Base-by-base conservation (phyloP, 2,888 invertebrate species). In the Acrobasis suavella region DNA sequence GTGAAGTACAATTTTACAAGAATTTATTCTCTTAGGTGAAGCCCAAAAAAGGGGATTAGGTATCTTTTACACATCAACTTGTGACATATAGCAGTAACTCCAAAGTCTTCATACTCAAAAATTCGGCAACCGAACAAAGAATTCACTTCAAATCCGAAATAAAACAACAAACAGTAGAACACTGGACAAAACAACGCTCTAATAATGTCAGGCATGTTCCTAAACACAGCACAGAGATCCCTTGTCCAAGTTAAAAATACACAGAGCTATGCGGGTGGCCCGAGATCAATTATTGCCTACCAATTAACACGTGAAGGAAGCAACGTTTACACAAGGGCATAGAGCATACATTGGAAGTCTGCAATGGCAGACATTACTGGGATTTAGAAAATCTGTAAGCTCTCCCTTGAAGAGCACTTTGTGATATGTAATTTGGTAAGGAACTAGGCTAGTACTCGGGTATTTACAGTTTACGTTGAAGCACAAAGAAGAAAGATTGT, bases 271-370 rank as follows among this genome's bases (percentile, higher is more conserved):
- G 86, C 85, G 89, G 86, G 88, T 87, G 88, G 87, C 80, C 86
- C 71, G 74, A 78, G 79, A 88, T 87, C 89, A 89, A 87, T 89
- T 89, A 89, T 85, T 86, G 78, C 77, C 82, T 83, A 85, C 63
- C 66, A 67, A 69, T 89, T 89, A 89, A 80, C 89, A 87, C 85
- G 75, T 78, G 68, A 75, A 83, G 80, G 83, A 86, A 81, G 75
- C 42, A 68, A 66, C 70, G 70, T 78, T 73, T 72, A 73, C 73
- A 70, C 69, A 49, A 52, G 49, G 14, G n/a, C 38, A 17, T 56
- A 56, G 39, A 39, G n/a, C 56, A 56, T 15, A 8, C 16, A 38
- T 42, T 12, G 14, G 42, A 16, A 38, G 56, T 56, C 15, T 39
- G 56, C 32, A 32, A 32, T 32, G 32, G 32, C 16, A 16, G 16